These are phyloP conservation scores for Virgularia gustaviana DNA, from an alignment of 92 coral and sea anemone genomes.

Conservation along the genomic window DNA sequence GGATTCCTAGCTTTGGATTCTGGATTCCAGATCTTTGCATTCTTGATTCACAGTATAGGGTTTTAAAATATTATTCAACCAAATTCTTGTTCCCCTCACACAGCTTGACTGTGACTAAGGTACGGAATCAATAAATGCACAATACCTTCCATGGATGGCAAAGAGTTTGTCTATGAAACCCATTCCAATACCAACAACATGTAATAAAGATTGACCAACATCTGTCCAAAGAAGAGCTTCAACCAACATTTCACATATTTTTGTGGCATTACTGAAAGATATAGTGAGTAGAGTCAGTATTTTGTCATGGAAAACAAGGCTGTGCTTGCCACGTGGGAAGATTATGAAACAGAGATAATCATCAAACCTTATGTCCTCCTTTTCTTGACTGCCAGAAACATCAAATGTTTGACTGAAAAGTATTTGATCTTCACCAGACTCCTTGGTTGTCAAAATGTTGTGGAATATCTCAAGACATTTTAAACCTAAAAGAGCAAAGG, in stretches of 20 bases:
- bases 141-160: constrained; percentile 22
- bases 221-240: constrained; percentile 69
- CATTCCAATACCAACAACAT: constrained; percentile 90
- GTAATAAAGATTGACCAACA: constrained; percentile 79
- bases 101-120: not conserved
- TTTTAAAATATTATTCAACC: too few relatives aligned
- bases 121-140: too few relatives aligned
- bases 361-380: constrained; percentile 25
- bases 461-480: constrained; percentile 69
- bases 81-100: too few relatives aligned
- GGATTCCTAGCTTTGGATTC: too few relatives aligned
- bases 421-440: not conserved
- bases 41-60: too few relatives aligned
- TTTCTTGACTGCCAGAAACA: constrained; percentile 12
- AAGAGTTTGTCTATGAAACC: constrained; percentile 77
- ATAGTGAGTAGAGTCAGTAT: constrained; percentile 36
- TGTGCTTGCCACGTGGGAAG: not conserved
- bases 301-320: not conserved
- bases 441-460: constrained; percentile 14
- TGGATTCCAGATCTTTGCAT: too few relatives aligned
- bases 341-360: too few relatives aligned
- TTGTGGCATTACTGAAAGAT: constrained; percentile 67
- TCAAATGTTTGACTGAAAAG: constrained; percentile 16
- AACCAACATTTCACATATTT: constrained; percentile 70
- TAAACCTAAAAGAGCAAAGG: constrained; percentile 52